These are phyloP conservation scores for Campylomormyrus numenius DNA, from an alignment of 2,113 vertebrate genomes.

Conservation along the genomic window DNA sequence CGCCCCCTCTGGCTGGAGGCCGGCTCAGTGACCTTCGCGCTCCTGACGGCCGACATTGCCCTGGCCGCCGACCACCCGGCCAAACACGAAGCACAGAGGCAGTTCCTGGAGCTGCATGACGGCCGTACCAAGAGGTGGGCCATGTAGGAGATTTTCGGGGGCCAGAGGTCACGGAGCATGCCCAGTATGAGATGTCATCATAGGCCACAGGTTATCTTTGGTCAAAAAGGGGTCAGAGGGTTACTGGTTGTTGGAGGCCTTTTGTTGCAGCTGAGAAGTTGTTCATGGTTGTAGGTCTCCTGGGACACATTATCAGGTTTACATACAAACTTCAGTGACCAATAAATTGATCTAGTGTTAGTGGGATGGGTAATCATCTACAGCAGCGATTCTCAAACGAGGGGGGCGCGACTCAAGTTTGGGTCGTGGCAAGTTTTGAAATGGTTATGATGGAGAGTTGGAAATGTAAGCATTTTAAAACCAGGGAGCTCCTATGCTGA, in stretches of 20 bases:
- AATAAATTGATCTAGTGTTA: neutral
- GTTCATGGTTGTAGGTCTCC: neutral
- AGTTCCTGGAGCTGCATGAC: conserved; percentile 89
- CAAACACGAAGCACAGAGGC: conserved; percentile 87
- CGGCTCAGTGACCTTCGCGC: conserved; percentile 83
- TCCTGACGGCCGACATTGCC: conserved; percentile 88
- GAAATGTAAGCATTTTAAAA: too few species aligned
- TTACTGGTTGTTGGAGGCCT: neutral
- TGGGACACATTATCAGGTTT: neutral
- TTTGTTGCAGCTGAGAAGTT: neutral
- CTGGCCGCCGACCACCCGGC: conserved; percentile 87
- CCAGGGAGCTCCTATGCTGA: too few species aligned
- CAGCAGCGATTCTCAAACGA: neutral
- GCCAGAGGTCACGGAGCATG: neutral
- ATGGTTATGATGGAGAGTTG: too few species aligned
- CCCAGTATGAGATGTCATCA: neutral
- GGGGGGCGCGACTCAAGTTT: too few species aligned
- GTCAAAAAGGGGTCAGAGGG: neutral
- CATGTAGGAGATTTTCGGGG: neutral
- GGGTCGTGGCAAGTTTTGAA: too few species aligned
- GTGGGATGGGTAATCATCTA: neutral
- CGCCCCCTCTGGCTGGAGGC: conserved; percentile 93
- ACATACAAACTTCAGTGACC: neutral
- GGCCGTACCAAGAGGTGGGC: conserved; percentile 79
- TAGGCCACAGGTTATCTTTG: neutral